Evolutionary conservation across 2,797 vertebrate species (phyloP), one percentile per base, ranked within the genome.

Genomic region (Threskiornis aethiopicus): DNA sequence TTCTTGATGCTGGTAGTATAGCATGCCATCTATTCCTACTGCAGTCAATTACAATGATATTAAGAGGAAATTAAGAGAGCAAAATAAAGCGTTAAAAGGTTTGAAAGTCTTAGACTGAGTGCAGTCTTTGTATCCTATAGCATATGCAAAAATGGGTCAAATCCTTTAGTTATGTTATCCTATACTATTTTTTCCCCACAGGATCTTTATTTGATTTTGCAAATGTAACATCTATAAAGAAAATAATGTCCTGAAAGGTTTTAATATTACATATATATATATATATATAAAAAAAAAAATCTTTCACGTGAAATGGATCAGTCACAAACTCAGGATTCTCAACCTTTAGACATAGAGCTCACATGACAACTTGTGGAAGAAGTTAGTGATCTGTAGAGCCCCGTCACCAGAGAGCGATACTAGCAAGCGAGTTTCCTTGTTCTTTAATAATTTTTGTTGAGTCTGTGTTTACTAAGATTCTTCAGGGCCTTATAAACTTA

Each of bases 391-490:
- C 51, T 80, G 41, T 31, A 81, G 33, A 71, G 49, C 35, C 31
- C 65, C 75, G 67, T 77, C 94, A 93, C 57, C n/a, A 58, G 84
- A 85, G 59, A 84, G 47, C 3, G 5, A 82, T 19, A 81, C 25
- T 17, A 87, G 42, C 49, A 84, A 93, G 79, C 55, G 62, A 87
- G 52, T 70, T 84, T 83, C 65, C 76, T 46, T 55, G 29, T 52
- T 64, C 83, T 87, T 80, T 71, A 85, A 89, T 46, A 89, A 58
- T 80, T 94, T 92, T 89, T 71, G 49, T 82, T 78, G 64, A 77
- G 64, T 64, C 75, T 89, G 6, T 84, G 84, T 92, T 84, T 89
- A 89, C 78, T 75, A 42, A 95, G 71, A 94, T 96, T 96, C 93
- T 94, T 94, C 78, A 52, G 61, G 65, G 71, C 54, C 75, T 81